Evolutionary conservation across 2,888 invertebrate species (phyloP).

Genomic region (Molanna angustata): DNA sequence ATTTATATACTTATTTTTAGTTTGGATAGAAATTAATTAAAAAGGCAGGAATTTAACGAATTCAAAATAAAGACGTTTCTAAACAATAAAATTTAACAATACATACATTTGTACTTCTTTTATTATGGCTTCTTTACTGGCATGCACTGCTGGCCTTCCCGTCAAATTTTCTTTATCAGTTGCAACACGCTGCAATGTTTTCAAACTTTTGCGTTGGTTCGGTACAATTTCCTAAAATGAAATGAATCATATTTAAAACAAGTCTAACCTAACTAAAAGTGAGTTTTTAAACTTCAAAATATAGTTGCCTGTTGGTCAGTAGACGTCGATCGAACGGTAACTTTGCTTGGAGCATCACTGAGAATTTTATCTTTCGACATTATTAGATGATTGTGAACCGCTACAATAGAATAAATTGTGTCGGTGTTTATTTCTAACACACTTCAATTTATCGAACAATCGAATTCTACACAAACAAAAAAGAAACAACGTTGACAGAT

Average conservation of each 20-base stretch:
- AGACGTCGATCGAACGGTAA: conserved; percentile 1
- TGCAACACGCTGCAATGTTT: conserved; percentile 68
- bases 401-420: too few species aligned
- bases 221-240: conserved; percentile 11
- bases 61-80: too few species aligned
- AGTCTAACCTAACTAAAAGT: not conserved
- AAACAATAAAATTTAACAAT: too few species aligned
- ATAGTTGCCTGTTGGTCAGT: conserved; percentile 8
- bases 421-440: too few species aligned
- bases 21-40: too few species aligned
- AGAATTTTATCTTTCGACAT: conserved; percentile 11
- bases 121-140: conserved; percentile 50
- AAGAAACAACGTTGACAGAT: too few species aligned
- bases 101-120: conserved; percentile 38
- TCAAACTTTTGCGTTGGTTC: conserved; percentile 62
- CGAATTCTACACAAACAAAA: too few species aligned
- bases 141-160: conserved; percentile 57
- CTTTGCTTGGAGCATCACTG: not conserved
- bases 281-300: not conserved
- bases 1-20: too few species aligned
- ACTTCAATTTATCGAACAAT: too few species aligned
- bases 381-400: too few species aligned
- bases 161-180: conserved; percentile 74
- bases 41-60: too few species aligned
- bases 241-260: not conserved